Evolutionary conservation across 2,113 vertebrate genomes (phyloP), one percentile per base, ranked within the genome.

Genomic region (Corythaixoides concolor): DNA sequence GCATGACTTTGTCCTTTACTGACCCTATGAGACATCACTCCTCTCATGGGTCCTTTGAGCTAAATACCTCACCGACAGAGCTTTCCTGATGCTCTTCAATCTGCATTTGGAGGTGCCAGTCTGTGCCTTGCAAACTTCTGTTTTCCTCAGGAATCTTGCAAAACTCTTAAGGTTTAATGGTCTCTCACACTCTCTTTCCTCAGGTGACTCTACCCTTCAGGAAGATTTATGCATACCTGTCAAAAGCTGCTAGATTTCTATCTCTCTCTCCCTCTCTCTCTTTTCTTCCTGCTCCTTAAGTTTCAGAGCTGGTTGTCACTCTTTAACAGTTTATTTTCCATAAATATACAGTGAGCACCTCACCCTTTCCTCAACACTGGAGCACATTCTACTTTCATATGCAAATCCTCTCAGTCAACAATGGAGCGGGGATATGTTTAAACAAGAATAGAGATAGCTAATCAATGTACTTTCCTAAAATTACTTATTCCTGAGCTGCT

Each of bases 261-360:
- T 95, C 81, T 62, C 35, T 30, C 45, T 73, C 47, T 83, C 23
- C 11, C 19, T 72, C 28, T 85, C 74, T 52, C 41, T 64, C 60
- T 63, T 76, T 55, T 74, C 82, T 89, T 95, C 78, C 69, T 50
- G 43, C 16, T 20, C 59, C 37, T 93, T 85, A 56, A 78, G 50
- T 92, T 97, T 95, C 87, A 69, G 60, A 79, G 68, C 72, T 60
- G 62, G n/a, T 83, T 97, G 95, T 97, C 90, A 93, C 81, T 92
- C 90, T 96, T 96, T 64, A 95, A 90, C 47, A 90, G 75, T 83
- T 94, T 90, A 85, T 97, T 98, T 98, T 97, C 90, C 82, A 92
- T 90, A 95, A 97, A 95, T 68, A 96, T 75, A 93, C 63, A 83
- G 85, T 87, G 39, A 94, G 27, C 39, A 58, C 11, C 45, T 93